Evolutionary conservation across 2,888 invertebrate genomes (phyloP), one percentile per base, ranked within the genome.

Genomic region (Thecocarcelia acutangulata): DNA sequence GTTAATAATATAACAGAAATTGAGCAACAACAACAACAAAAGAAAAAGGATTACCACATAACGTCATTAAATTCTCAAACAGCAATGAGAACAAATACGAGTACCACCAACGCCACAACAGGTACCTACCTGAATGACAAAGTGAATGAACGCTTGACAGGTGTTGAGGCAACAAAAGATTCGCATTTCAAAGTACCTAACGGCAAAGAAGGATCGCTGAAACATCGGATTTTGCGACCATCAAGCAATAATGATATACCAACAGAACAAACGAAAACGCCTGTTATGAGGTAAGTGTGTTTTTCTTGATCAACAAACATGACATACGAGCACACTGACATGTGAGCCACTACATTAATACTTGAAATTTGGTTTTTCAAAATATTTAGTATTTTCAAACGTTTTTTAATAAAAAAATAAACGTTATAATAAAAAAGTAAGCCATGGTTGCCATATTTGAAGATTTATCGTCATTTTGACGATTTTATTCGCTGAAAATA

Each of bases 131-230:
- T 87, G 37, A 87, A 87, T 78, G 86, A 87, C 28, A 87, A 87
- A 80, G 85, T 86, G 4, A 87, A 85, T 59, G 85, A 84, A 42
- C 84, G 84, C 15, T 59, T 84, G 19, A 11, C 81, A 2, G 48
- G 72, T 40, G 80, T 54, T 17, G 79, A 61, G 54, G 79, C 84
- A 21, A 85, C 84, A 21, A 84, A 85, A 17, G 84, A 85, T 37
- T 86, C 85, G 9, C 87, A 87, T 68, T 89, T 89, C 68, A 89
- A 89, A 83, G 91, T 93, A 58, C 93, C 92, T 48, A 91, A 91
- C 15, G 93, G 93, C 42, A 93, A 93, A 85, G 93, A 93, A 87
- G 93, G 93, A 33, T 93, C 93, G 61, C 87, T 93, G 63, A 94
- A 94, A 87, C 93, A 94, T 87, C 90, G 93, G 82, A 92, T 94